Evolutionary conservation across 2,888 invertebrate species (phyloP).

Genomic region (Norana najaformis): DNA sequence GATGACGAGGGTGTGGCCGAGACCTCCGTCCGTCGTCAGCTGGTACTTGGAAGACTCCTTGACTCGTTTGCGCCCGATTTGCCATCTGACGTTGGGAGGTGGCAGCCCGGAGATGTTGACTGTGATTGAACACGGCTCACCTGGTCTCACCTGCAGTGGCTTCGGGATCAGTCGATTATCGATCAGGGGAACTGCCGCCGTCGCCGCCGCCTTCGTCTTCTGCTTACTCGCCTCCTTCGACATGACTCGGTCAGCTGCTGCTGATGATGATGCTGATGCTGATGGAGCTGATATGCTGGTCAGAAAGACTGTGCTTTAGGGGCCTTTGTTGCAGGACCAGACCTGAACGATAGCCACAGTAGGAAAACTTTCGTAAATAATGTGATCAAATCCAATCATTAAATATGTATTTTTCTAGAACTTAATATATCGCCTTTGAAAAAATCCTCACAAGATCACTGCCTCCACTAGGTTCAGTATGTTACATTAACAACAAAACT

Average conservation of each 20-base stretch:
- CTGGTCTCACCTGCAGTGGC: not conserved
- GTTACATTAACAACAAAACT: too few species aligned
- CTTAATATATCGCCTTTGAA: too few species aligned
- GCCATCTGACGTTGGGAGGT: constrained; percentile 29
- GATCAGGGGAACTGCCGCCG: not conserved
- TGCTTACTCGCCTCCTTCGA: not conserved
- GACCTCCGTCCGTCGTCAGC: not conserved
- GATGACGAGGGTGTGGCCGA: constrained; percentile 17
- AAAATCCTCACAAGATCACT: too few species aligned
- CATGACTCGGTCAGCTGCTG: not conserved
- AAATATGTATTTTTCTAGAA: not conserved
- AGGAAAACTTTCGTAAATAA: not conserved
- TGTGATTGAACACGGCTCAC: constrained; percentile 20
- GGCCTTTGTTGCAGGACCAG: not conserved
- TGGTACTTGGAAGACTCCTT: constrained; percentile 32
- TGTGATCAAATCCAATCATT: not conserved
- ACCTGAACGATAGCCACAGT: not conserved
- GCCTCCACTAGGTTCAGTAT: too few species aligned
- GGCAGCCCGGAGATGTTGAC: constrained; percentile 25
- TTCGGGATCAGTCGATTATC: not conserved
- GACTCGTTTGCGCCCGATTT: constrained; percentile 28
- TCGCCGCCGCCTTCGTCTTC: not conserved
- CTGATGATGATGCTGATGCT: not conserved
- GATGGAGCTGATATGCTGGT: not conserved
- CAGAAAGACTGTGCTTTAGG: not conserved